Evolutionary conservation across 1,140 invertebrate species (phyloP), one percentile per base, ranked within the genome.

Genomic region (Penaeus vannamei): DNA sequence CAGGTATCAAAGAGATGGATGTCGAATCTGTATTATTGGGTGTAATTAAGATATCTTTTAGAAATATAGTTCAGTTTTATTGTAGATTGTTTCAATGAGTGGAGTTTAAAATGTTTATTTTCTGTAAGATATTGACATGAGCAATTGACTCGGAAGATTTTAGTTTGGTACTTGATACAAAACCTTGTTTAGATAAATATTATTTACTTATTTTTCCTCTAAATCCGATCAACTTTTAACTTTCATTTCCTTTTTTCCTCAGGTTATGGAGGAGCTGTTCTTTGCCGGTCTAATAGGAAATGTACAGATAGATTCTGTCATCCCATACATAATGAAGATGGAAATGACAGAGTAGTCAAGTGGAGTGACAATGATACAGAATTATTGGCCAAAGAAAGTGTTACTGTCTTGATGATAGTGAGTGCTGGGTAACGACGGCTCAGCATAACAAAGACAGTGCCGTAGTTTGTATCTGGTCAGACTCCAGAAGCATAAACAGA

Each of bases 251-350:
- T 42, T 32, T 29, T 32, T 29, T 66, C 87, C 81, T 62, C 91
- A 95, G 62, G 95, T 97, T 62, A 95, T 98, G 91, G 98, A 98
- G 93, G 97, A 99, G 92, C 94, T 99, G 60, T 98, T 99, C 93
- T 98, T 98, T 93, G 96, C 97, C 22, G 97, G 97, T 29, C 95
- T 98, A 61, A 96, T 98, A 62, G 97, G 97, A n/a, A 97, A 96
- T 92, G 96, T 98, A 87, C 97, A 97, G 93, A 97, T 99, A 87
- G 97, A 98, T 92, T 97, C 96, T 92, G 96, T 98, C 90, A 97
- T 98, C 93, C 98, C 98, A 86, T 98, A 97, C 92, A 96, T 98
- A 92, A 94, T 98, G 86, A 95, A 96, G 91, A 97, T 98, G 96
- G 95, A 95, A 84, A 92, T 93, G 46, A 92, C 92, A 89, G 93